Evolutionary conservation across 2,797 vertebrate species (phyloP).

Genomic region (Acestrorhynchus altus): DNA sequence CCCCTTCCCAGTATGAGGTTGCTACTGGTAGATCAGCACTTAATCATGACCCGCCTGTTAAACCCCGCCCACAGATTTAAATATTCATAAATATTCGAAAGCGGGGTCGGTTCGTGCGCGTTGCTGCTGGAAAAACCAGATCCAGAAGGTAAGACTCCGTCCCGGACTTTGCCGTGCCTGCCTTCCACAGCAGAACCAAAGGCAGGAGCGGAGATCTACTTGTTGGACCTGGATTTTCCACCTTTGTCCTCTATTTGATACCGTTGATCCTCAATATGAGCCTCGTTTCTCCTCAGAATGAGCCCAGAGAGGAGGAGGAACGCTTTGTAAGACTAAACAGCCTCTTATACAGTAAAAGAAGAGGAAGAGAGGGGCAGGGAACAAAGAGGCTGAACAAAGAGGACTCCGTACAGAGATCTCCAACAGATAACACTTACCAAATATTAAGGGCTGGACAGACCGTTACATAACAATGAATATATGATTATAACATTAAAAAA

Average conservation of each 20-base stretch:
- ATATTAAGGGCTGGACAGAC: conserved; percentile 16
- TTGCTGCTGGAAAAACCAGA: no score
- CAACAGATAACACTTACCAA: conserved; percentile 5
- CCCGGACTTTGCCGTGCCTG: no score
- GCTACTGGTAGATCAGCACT: not conserved
- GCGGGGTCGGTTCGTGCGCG: no score
- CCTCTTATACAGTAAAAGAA: conserved; percentile 65
- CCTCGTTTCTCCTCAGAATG: conserved; percentile 33
- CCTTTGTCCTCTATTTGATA: no score
- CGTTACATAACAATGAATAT: not conserved
- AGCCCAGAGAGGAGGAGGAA: conserved; percentile 16
- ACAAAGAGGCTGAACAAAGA: conserved; percentile 47
- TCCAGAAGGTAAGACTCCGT: no score
- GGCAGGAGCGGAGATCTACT: no score
- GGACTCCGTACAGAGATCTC: conserved; percentile 20
- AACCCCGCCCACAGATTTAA: no score
- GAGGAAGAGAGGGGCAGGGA: conserved; percentile 58
- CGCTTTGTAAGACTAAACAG: conserved; percentile 49
- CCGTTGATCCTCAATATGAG: conserved; percentile 61
- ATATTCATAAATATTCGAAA: no score
- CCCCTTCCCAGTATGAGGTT: no score
- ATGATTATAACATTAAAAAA: not conserved
- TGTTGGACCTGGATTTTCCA: no score
- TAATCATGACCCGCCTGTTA: no score
- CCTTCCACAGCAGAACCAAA: no score